Evolutionary conservation across 2,888 invertebrate species (phyloP), one percentile per base, ranked within the genome.

Genomic region (Melangyna quadrimaculata): DNA sequence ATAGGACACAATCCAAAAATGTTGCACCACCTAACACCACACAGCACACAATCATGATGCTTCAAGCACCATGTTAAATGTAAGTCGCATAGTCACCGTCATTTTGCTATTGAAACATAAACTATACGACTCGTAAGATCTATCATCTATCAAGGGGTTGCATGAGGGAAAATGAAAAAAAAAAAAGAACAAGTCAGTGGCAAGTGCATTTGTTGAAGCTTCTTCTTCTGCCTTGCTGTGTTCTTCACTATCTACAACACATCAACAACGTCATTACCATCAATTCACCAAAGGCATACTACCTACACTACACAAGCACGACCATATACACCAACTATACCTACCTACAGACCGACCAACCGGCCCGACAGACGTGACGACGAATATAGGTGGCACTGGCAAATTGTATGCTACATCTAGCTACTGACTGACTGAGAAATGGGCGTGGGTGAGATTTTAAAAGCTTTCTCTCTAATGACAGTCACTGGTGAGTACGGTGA

Each of bases 391-490:
- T 59, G 24, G 43, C 51, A 27, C 32, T 24, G 65, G 48, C 37
- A 37, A 48, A 59, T 51, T 69, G 24, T 43, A 24, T 35, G 45
- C 14, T 51, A 24, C 67, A 48, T 14, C 35, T 14, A 65, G 53
- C 43, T 55, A 67, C 24, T 51, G 32, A 37, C 32, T 22, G 43
- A 48, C 70, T 63, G 78, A 29, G 45, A 29, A 78, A 53, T 79
- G 72, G 75, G 75, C n/a, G n/a, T 77, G 77, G 86, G 59, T 45
- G 80, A 81, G 80, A 86, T 81, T 86, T 81, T 86, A 86, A 86
- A 86, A 86, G 86, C 86, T 80, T 86, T 86, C 77, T 78, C 73
- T 65, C 81, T 86, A 86, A 86, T 86, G 86, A 86, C 77, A 78
- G 86, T 86, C 78, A 57, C 86, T 77, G 73, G 81, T 70, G 81